A percentile compares a stretch with the other conserved stretches of the same genome.
These are phyloP conservation scores for Albula glossodonta DNA, from an alignment of 2,113 vertebrate species.

Conservation along the genomic window DNA sequence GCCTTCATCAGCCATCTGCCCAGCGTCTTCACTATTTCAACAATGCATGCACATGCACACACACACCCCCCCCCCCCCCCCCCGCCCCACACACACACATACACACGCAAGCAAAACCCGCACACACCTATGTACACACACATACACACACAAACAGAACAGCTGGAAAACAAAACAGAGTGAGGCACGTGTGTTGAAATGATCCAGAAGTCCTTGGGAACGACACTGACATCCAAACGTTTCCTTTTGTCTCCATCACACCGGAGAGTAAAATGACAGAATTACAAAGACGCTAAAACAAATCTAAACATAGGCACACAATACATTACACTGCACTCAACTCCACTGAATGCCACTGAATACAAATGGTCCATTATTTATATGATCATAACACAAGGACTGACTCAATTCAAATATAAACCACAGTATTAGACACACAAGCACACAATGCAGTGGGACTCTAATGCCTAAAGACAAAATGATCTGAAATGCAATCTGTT, in stretches of 20 bases:
- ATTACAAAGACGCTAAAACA: conserved; percentile 28
- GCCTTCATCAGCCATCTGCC: neutral
- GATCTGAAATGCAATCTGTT: conserved; percentile 63
- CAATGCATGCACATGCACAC: neutral
- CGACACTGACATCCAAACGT: conserved; percentile 22
- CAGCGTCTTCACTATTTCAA: conserved; percentile 12
- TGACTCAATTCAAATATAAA: conserved; percentile 44
- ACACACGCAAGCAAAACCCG: neutral
- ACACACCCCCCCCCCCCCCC: neutral
- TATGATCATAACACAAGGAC: conserved; percentile 67
- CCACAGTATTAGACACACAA: conserved; percentile 47
- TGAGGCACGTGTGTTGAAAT: neutral
- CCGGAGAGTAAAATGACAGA: conserved; percentile 9
- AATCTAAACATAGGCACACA: conserved; percentile 38
- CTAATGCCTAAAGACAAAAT: conserved; percentile 53
- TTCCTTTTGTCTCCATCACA: conserved; percentile 23
- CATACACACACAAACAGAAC: neutral
- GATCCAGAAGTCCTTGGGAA: conserved; percentile 19
- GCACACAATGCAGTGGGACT: conserved; percentile 54
- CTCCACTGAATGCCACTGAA: conserved; percentile 43
- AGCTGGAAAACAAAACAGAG: neutral
- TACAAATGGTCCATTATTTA: conserved; percentile 68
- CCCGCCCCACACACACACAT: neutral
- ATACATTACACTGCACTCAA: conserved; percentile 53
- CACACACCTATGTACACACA: neutral